Base-by-base conservation (phyloP, 1,140 invertebrate genomes). In the Melitaea cinxia region DNA sequence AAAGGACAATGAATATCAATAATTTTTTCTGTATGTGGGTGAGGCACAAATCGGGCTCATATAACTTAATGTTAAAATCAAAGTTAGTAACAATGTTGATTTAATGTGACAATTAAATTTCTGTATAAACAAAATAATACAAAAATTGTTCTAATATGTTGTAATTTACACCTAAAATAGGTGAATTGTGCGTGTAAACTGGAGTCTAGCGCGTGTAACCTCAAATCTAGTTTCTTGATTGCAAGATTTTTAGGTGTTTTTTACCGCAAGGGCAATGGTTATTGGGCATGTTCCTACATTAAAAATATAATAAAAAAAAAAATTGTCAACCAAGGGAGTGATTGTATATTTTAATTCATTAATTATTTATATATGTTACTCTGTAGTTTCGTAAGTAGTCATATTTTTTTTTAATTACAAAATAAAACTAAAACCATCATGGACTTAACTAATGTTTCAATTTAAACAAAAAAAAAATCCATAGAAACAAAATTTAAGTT, bases 361-460 rank as follows among this genome's bases (percentile, higher is more conserved):
- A 75, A 68, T 81, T 80, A 77, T 79, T 79, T 78, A 79, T 77
- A 72, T 80, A 74, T 78, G 73, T 78, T 84, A 82, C 52, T 73
- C 73, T 70, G 56, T 83, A 81, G 73, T 73, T 35, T 72, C 37
- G 74, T 87, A 85, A 78, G 79, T 83, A 82, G 76, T 81, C 74
- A 81, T 87, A 87, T 87, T 85, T 87, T n/a, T n/a, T 87, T 87
- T 73, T 85, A 83, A 84, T 78, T 69, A 76, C 77, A 64, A 69
- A 61, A 28, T 78, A 73, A 35, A 19, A 39, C 26, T 39, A 24
- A 26, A 33, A 19, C 5, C 24, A 23, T 23, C 7, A 23, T 12
- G 42, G 42, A 47, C 19, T 47, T 17, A 17, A 47, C 12, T 6
- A 33, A 33, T 33, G 23, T 0, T 47, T 23, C 2, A n/a, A 23